These are phyloP conservation scores for Notamacropus eugenii DNA, from an alignment of 2,797 vertebrate genomes.

Conservation along the genomic window DNA sequence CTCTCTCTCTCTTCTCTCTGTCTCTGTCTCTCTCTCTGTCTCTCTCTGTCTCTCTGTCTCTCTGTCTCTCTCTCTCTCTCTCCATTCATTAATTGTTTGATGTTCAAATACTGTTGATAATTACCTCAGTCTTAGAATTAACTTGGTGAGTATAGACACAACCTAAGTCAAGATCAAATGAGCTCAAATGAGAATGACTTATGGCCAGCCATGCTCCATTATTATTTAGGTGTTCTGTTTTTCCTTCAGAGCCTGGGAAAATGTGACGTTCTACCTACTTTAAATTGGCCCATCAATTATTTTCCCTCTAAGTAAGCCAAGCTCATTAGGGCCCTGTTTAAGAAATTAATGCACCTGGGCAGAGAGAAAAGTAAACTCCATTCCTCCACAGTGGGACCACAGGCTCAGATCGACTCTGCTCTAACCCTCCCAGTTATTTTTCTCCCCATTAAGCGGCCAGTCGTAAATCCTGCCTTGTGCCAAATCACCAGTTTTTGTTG, in stretches of 20 bases:
- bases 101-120: slow-evolving; percentile 54
- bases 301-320: slow-evolving; percentile 60
- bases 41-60: too few species aligned
- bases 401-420: slow-evolving; percentile 47
- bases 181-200: slow-evolving; percentile 60
- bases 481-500: slow-evolving; percentile 44
- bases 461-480: slow-evolving; percentile 74
- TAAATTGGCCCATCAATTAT: slow-evolving; percentile 77
- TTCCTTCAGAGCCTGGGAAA: slow-evolving; percentile 70
- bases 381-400: slow-evolving; percentile 31
- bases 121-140: slow-evolving; percentile 49
- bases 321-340: slow-evolving; percentile 67
- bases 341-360: slow-evolving; percentile 70
- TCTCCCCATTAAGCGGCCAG: slow-evolving; percentile 73
- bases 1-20: too few species aligned
- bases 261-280: slow-evolving; percentile 49
- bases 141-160: slow-evolving; percentile 22
- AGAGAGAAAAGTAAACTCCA: slow-evolving; percentile 71
- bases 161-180: slow-evolving; percentile 48
- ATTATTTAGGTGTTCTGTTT: slow-evolving; percentile 65
- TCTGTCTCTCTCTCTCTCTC: too few species aligned
- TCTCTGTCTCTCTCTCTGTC: not conserved
- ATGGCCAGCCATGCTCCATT: slow-evolving; percentile 67
- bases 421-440: slow-evolving; percentile 78
- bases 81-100: slow-evolving; percentile 26